Evolutionary conservation across 64 coral and sea anemone genomes (phyloP).

Genomic region (Porites australiensis): DNA sequence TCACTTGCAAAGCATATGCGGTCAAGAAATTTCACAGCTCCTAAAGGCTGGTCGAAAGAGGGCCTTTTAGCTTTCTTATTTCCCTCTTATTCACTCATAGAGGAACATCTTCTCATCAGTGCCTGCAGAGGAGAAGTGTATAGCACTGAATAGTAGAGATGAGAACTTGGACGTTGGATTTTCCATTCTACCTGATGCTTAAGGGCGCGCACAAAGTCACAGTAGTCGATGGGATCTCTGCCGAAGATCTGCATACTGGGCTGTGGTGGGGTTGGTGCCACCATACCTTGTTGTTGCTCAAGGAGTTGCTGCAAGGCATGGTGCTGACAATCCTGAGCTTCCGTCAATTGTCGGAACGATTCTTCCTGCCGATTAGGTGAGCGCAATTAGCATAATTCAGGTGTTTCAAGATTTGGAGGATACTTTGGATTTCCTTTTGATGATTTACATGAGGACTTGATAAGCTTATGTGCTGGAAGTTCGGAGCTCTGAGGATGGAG

Average conservation of each 20-base stretch:
- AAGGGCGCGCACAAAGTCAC: constrained; percentile 48
- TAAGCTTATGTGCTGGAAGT: too few relatives aligned
- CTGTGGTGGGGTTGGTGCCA: constrained; percentile 31
- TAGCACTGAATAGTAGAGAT: constrained; percentile 67
- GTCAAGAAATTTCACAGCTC: constrained; percentile 44
- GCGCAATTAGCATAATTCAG: too few relatives aligned
- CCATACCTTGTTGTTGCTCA: constrained; percentile 6
- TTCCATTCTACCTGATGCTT: constrained; percentile 56
- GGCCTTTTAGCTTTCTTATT: constrained; percentile 50
- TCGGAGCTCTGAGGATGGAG: too few relatives aligned
- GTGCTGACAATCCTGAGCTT: background rate
- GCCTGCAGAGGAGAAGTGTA: constrained; percentile 62
- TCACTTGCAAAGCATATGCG: constrained; percentile 25
- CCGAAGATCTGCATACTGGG: constrained; percentile 43
- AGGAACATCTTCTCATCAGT: constrained; percentile 61
- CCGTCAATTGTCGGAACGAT: background rate
- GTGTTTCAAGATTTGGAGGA: too few relatives aligned
- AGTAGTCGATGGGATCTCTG: constrained; percentile 38
- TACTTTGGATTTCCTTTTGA: too few relatives aligned
- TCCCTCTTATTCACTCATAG: constrained; percentile 56
- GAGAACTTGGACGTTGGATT: constrained; percentile 56
- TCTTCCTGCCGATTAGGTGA: background rate
- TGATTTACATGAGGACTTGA: too few relatives aligned
- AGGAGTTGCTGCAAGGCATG: constrained; percentile 3
- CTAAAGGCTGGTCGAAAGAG: constrained; percentile 62